Evolutionary conservation across 2,113 vertebrate genomes (phyloP), one percentile per base, ranked within the genome.

Genomic region (Xyrauchen texanus): DNA sequence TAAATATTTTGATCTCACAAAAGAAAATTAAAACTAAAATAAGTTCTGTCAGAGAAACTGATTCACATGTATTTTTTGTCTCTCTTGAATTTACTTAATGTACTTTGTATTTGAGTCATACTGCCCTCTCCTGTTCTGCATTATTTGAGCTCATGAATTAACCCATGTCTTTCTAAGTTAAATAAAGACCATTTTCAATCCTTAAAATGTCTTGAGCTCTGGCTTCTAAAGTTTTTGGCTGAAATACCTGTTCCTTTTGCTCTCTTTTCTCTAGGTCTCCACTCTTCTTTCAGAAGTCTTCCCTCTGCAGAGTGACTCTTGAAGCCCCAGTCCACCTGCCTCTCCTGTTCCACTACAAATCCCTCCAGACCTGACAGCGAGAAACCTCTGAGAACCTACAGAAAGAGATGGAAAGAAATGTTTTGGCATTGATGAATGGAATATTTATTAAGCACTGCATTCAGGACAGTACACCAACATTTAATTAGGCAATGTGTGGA

Each of bases 291-390:
- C 21, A 34, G 21, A 34, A 34, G 21, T 34, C 21, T 67, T 86
- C 82, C 71, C 71, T 86, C 63, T 34, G 21, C 21, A 34, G 45
- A 11, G 45, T 85, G 77, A 52, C 61, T 87, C 11, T 55, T 83
- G 45, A 78, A 69, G 7, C 49, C 63, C 21, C 8, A 76, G 45
- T 83, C 85, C 44, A 92, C 60, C 82, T 92, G 88, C 78, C 87
- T 92, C 69, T 95, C 94, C 89, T 97, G 96, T 81, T 96, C 95
- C 86, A 89, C 85, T 84, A 97, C 89, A 81, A 97, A 97, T 44
- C 88, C 94, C 64, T 96, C 95, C 88, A 98, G 93, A 44, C 88
- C 91, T 46, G 92, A 89, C 76, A 94, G 74, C 0, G 94, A 92
- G 66, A 96, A 86, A 34, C 90, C 87, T 52, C 92, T 94, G 0